Base-by-base conservation (phyloP, 2,797 vertebrate species). In the Sphenopsis melanotis region DNA sequence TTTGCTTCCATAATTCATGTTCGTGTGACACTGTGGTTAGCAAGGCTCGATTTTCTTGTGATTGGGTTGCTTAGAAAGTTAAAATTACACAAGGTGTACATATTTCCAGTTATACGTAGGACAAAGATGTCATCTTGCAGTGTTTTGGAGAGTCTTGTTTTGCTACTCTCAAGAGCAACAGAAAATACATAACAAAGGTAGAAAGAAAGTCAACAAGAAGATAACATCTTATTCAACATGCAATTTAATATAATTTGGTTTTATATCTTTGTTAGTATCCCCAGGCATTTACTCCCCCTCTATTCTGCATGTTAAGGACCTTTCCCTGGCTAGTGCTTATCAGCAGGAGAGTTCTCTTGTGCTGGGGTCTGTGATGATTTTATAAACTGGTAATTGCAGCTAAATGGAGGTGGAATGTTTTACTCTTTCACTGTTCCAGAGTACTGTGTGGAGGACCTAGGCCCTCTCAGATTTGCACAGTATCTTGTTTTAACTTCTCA, bases 71-170 rank as follows among this genome's bases (percentile, higher is more conserved):
- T 94, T 42, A 75, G 37, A 47, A 87, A 66, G 72, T 83, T 77
- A 75, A 87, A 87, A 75, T 92, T 70, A 37, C 69, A 49, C 61
- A 39, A 82, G 26, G 41, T 49, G 30, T 83, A 10, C 4, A 0
- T 91, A 46, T 87, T 89, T 83, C 74, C 63, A 60, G 59, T 80
- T 92, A 50, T 34, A 86, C 44, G 52, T 78, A 90, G 80, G 82
- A 69, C 84, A 95, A 32, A 78, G 55, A 71, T 90, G 61, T 89
- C 85, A 76, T 3, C 47, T 59, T 60, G 11, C 44, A 49, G 42
- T 83, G 68, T 83, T 89, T 65, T 93, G 60, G 69, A 88, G 56
- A 39, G 34, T 87, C 57, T 85, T 88, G 57, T 96, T 92, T 83
- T 92, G 32, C 89, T 79, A 14, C n/a, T 70, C 39, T 85, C 63